Conservation (phyloP, 2,113 vertebrate genomes). For the Elachura formosa region DNA sequence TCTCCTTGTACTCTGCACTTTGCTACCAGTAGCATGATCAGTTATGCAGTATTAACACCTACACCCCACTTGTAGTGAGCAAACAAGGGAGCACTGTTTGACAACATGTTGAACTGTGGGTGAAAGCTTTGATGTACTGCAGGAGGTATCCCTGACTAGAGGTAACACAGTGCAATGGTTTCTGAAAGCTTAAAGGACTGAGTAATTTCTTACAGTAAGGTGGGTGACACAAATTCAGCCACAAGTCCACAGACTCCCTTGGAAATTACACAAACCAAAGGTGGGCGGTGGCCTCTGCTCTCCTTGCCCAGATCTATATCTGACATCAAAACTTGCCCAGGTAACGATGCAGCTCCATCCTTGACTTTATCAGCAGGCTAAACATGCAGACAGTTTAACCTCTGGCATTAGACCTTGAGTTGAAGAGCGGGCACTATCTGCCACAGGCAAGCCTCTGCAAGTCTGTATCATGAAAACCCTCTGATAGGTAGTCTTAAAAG, state of each 20-base stretch:
- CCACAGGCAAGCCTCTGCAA: background rate
- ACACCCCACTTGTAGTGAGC: background rate
- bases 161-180: background rate
- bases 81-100: background rate
- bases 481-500: background rate
- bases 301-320: background rate
- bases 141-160: background rate
- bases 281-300: background rate
- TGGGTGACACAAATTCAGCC: background rate
- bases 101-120: background rate
- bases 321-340: background rate
- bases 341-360: background rate
- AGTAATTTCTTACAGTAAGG: background rate
- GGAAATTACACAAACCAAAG: background rate
- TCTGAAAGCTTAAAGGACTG: background rate
- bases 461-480: background rate
- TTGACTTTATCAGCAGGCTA: background rate
- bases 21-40: background rate
- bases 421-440: background rate
- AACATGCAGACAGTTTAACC: background rate
- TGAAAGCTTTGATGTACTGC: background rate
- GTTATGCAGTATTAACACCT: background rate
- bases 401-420: background rate
- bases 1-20: background rate
- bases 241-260: background rate